Conservation (phyloP, 2,797 vertebrate species). For the Tokudaia tokunoshimensis region DNA sequence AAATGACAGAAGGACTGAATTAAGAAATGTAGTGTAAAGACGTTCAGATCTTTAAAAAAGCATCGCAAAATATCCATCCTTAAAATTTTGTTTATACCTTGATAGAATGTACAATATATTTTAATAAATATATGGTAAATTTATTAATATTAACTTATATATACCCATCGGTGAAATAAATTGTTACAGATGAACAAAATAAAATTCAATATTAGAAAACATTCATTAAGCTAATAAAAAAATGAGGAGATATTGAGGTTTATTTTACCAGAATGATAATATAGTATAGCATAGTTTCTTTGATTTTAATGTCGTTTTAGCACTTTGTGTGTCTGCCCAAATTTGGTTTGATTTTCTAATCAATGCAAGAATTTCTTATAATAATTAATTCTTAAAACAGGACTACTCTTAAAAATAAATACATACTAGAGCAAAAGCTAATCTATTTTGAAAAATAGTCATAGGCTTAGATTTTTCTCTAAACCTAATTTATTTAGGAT, state of each 20-base stretch:
- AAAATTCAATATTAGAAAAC: neutral
- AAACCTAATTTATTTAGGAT: neutral
- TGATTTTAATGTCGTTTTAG: neutral
- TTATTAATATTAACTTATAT: neutral
- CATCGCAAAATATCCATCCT: neutral
- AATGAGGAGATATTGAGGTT: neutral
- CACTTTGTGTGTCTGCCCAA: neutral
- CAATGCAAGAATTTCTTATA: neutral
- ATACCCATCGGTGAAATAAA: neutral
- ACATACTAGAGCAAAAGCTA: conserved; percentile 40
- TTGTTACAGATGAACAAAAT: neutral
- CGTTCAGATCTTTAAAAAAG: neutral
- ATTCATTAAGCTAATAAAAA: neutral
- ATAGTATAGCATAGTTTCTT: neutral
- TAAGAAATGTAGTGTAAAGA: neutral
- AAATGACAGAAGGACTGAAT: neutral
- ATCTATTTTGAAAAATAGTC: conserved; percentile 44
- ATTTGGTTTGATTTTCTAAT: conserved; percentile 36
- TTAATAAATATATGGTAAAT: neutral
- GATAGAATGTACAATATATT: neutral
- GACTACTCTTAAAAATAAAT: conserved; percentile 65
- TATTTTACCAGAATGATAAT: neutral
- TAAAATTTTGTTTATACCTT: neutral
- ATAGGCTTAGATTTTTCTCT: neutral
- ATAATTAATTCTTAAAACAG: conserved; percentile 46